Percentiles rank a stretch among this genome's conserved stretches.
phyloP scores from a whole-genome alignment of 2,797 vertebrate species.

The Sebastes nivosus region DNA sequence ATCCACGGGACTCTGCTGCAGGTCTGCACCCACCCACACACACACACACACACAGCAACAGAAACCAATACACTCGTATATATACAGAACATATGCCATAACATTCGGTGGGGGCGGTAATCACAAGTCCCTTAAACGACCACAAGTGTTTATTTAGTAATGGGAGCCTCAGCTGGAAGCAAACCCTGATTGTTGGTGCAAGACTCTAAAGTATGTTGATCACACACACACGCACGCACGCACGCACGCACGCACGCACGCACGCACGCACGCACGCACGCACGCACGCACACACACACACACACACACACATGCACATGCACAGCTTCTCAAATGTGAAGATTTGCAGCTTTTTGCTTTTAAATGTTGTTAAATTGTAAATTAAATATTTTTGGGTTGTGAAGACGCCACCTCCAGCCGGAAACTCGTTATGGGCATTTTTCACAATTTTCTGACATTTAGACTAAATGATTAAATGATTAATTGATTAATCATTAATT shows the following conservation, averaged over 20 bases:
- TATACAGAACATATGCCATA: conserved; percentile 1
- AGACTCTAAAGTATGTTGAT: not conserved
- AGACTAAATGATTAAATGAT: no score
- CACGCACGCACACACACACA: not conserved
- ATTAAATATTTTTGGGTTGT: no score
- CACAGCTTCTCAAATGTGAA: not conserved
- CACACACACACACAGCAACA: conserved; percentile 4
- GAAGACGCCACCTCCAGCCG: no score
- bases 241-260: not conserved
- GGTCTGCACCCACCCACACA: conserved; percentile 72
- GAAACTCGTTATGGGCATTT: no score
- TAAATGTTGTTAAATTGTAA: no score
- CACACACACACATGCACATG: not conserved
- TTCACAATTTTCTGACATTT: no score
- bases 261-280: not conserved
- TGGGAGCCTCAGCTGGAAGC: not conserved
- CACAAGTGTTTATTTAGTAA: conserved; percentile 14
- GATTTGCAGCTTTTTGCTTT: no score
- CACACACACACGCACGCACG: not conserved
- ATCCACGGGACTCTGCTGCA: conserved; percentile 92
- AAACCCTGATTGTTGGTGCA: not conserved
- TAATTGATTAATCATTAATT: no score
- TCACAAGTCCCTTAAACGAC: conserved; percentile 12
- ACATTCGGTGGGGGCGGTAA: not conserved
- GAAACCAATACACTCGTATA: conserved; percentile 1